phyloP scores from a whole-genome alignment of 2,888 invertebrate species.

The Lycia hirtaria region DNA sequence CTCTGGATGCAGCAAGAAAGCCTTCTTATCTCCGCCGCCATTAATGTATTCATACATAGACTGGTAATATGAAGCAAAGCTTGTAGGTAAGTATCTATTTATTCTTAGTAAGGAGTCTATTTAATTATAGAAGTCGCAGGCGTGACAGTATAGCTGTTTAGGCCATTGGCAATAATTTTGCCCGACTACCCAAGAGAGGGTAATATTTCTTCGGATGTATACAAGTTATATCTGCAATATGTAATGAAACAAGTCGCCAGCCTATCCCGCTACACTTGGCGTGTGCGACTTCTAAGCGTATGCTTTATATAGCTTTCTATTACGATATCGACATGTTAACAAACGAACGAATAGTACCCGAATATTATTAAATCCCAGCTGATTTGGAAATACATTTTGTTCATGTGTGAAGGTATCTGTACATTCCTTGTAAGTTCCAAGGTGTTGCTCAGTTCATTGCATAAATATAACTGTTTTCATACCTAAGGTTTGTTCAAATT shows the following conservation, averaged over 20 bases:
- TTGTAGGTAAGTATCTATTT: constrained; percentile 33
- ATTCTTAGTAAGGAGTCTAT: constrained; percentile 6
- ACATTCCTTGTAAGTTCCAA: background rate
- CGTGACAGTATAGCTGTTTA: background rate
- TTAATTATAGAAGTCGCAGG: background rate
- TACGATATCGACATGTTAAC: no score
- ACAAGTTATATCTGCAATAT: no score
- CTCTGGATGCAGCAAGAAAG: background rate
- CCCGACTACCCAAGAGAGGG: no score
- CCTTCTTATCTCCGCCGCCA: background rate
- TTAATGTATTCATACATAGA: background rate
- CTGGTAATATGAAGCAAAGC: constrained; percentile 21
- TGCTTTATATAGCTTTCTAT: no score
- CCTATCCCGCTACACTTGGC: no score
- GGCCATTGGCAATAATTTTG: background rate
- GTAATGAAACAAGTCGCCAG: no score
- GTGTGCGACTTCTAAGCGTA: no score
- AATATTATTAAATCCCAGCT: no score
- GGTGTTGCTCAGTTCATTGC: background rate
- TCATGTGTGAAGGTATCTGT: background rate
- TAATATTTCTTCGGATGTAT: no score
- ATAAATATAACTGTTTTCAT: background rate
- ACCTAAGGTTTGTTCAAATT: background rate
- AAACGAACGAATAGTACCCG: no score
- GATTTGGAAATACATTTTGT: no score